Evolutionary conservation across 2,797 vertebrate species (phyloP).

Genomic region (Pseudochaenichthys georgianus): DNA sequence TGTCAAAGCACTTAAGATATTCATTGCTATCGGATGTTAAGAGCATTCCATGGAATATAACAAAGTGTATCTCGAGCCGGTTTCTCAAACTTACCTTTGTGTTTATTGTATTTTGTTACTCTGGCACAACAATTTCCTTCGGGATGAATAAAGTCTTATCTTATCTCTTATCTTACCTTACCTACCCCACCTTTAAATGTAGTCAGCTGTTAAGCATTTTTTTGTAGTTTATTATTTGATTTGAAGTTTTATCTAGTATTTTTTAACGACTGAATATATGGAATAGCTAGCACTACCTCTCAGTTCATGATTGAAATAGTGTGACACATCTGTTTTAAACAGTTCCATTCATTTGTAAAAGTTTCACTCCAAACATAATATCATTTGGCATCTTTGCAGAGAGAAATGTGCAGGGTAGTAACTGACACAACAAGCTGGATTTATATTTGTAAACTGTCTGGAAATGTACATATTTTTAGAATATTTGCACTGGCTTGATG

Average conservation of each 20-base stretch:
- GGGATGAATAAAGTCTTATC: no score
- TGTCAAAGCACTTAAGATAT: no score
- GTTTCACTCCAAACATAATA: slow-evolving; percentile 19
- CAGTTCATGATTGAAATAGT: neutral
- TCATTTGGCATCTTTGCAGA: neutral
- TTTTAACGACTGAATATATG: neutral
- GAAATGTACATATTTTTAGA: neutral
- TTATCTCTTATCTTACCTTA: no score
- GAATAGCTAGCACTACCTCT: neutral
- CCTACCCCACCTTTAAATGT: neutral
- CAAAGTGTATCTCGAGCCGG: no score
- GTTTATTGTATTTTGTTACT: no score
- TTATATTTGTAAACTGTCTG: slow-evolving; percentile 9
- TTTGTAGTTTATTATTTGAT: neutral
- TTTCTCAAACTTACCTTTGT: no score
- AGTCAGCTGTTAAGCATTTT: neutral
- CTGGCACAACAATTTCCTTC: no score
- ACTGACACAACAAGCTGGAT: neutral
- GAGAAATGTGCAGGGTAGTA: neutral
- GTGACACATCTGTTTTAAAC: neutral
- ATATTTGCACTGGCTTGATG: slow-evolving; percentile 26
- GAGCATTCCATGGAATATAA: no score
- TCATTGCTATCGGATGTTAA: no score
- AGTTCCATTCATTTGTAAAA: neutral
- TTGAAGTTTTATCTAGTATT: neutral